Evolutionary conservation across 2,113 vertebrate species (phyloP), one percentile per base, ranked within the genome.

Genomic region (Microcebus tavaratra): DNA sequence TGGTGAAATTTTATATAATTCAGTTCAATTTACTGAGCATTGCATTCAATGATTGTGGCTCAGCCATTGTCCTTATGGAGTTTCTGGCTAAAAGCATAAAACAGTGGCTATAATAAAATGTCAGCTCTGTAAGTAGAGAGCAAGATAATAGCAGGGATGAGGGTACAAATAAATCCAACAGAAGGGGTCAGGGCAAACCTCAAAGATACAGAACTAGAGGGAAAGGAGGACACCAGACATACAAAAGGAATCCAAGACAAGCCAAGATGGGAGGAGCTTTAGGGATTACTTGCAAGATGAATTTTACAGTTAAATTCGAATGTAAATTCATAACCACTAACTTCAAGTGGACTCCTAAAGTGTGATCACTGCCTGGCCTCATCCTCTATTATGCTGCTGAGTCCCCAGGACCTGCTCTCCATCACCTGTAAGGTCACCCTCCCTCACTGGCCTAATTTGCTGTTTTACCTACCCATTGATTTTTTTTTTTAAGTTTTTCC

Each of bases 271-370:
- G n/a, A 63, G 36, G 48, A 65, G 34, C 48, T 21, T 23, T 21
- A 14, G 17, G n/a, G 13, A 7, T 31, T 2, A 0, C 34, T 57
- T 2, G 9, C 34, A 59, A 82, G 79, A 13, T 25, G 0, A 25
- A 34, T 79, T 72, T 48, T 73, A 57, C 13, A 63, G 68, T 73
- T 45, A 88, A 53, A 57, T 95, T 55, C 67, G 39, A 68, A 75
- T 91, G 80, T 50, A 63, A 45, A 39, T 45, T 48, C 67, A 61
- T 39, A 65, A 14, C 17, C 20, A 53, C 7, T 13, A 29, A 73
- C 55, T 82, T 67, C 53, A 13, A 27, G 36, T 3, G 4, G 31
- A 6, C 10, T 42, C 67, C 72, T 29, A 2, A 29, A 73, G 39
- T 10, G 12, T 42, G 42, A 34, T 1, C 17, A 34, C 57, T 31